Conservation (phyloP, 2,888 invertebrate species). For the Tenodera sinensis region DNA sequence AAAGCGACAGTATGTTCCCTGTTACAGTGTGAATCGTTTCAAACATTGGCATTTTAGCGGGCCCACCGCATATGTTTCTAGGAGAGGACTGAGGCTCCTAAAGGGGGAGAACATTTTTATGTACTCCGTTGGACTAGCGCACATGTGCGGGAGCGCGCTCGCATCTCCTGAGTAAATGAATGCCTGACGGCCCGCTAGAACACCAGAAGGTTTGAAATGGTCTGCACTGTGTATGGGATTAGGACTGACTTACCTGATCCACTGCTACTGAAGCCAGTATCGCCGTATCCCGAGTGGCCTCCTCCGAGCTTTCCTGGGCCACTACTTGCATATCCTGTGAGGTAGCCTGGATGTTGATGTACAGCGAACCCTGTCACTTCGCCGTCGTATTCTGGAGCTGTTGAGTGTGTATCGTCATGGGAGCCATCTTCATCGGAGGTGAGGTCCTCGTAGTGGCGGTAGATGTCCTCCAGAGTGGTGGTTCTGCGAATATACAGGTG, state of each 20-base stretch:
- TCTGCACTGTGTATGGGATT: too few relatives aligned
- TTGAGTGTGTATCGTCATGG: conserved; percentile 34
- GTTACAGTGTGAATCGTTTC: too few relatives aligned
- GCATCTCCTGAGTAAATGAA: too few relatives aligned
- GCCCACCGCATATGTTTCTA: too few relatives aligned
- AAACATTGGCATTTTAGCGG: too few relatives aligned
- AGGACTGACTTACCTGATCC: conserved; percentile 27
- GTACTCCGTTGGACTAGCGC: too few relatives aligned
- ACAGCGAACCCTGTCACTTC: conserved; percentile 55
- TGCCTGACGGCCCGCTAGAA: too few relatives aligned
- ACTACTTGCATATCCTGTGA: background rate
- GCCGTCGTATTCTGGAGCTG: conserved; percentile 49
- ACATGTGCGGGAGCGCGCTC: too few relatives aligned
- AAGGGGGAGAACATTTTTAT: too few relatives aligned
- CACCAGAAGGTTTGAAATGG: too few relatives aligned
- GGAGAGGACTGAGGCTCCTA: too few relatives aligned
- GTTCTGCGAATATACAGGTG: conserved; percentile 55
- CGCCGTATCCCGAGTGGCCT: conserved; percentile 33
- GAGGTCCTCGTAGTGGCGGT: conserved; percentile 56
- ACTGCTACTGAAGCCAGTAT: conserved; percentile 13
- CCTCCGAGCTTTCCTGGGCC: background rate
- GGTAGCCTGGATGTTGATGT: conserved; percentile 29
- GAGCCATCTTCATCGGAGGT: conserved; percentile 11
- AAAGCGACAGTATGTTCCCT: too few relatives aligned
- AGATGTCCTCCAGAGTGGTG: conserved; percentile 66